Conservation (phyloP, 2,113 vertebrate species). For the Lycaon pictus region DNA sequence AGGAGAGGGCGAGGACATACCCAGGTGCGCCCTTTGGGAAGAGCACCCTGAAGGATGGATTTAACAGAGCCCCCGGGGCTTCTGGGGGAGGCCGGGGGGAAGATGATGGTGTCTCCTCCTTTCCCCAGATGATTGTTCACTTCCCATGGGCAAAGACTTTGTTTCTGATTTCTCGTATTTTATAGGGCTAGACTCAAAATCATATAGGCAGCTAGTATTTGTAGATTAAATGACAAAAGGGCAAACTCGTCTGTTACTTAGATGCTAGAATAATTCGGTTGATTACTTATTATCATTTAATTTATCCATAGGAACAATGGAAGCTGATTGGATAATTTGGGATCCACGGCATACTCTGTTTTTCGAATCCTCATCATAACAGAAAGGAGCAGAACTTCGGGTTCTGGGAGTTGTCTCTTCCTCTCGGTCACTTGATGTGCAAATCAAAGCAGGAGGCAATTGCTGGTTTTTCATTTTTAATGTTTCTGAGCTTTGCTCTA, state of each 20-base stretch:
- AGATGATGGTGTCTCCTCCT: not conserved
- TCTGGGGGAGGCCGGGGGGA: not conserved
- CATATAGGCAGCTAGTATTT: not conserved
- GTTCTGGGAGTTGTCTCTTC: not conserved
- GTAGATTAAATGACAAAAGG: not conserved
- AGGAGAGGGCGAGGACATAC: not conserved
- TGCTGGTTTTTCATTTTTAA: not conserved
- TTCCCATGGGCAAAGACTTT: not conserved
- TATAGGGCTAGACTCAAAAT: not conserved
- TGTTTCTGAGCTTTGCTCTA: not conserved
- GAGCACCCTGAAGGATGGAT: not conserved
- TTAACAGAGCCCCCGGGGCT: not conserved
- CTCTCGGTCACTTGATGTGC: not conserved
- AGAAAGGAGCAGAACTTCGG: not conserved
- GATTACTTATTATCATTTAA: not conserved
- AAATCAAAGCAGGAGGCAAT: not conserved
- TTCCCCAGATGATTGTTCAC: not conserved
- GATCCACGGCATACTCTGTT: not conserved
- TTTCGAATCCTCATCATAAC: not conserved
- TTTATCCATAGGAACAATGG: not conserved
- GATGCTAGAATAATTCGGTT: not conserved
- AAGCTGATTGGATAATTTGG: not conserved
- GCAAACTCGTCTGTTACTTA: not conserved
- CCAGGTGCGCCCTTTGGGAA: not conserved
- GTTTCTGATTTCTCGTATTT: not conserved